Conservation (phyloP, 2,113 vertebrate species). For the Drymodes brunneopygia region DNA sequence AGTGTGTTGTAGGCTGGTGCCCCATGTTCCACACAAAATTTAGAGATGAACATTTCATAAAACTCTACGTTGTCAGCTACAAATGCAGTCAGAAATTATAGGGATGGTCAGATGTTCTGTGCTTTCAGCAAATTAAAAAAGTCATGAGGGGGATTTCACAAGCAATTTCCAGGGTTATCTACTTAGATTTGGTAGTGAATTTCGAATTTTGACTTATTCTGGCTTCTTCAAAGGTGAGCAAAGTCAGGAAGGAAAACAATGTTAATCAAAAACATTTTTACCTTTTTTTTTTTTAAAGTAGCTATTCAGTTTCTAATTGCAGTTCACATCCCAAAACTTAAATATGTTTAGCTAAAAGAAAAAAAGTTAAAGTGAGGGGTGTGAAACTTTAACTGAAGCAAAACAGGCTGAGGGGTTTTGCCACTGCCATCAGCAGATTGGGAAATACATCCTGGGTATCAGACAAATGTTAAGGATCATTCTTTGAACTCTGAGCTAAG, state of each 20-base stretch:
- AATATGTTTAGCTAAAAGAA: not conserved
- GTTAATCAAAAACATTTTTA: not conserved
- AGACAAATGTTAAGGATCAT: not conserved
- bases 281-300: not conserved
- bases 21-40: not conserved
- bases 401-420: not conserved
- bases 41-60: not conserved
- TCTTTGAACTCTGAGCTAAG: not conserved
- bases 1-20: not conserved
- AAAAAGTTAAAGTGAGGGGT: not conserved
- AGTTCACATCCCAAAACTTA: not conserved
- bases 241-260: not conserved
- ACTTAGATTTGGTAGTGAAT: not conserved
- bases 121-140: not conserved
- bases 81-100: not conserved
- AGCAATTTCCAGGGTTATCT: not conserved
- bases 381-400: not conserved
- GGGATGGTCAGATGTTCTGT: not conserved
- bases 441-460: not conserved
- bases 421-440: not conserved
- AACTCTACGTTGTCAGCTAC: not conserved
- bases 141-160: not conserved
- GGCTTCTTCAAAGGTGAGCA: not conserved
- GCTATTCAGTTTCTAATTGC: not conserved
- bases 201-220: not conserved